These are phyloP conservation scores for Bubalus kerabau DNA, from an alignment of 2,113 vertebrate species.

Conservation along the genomic window DNA sequence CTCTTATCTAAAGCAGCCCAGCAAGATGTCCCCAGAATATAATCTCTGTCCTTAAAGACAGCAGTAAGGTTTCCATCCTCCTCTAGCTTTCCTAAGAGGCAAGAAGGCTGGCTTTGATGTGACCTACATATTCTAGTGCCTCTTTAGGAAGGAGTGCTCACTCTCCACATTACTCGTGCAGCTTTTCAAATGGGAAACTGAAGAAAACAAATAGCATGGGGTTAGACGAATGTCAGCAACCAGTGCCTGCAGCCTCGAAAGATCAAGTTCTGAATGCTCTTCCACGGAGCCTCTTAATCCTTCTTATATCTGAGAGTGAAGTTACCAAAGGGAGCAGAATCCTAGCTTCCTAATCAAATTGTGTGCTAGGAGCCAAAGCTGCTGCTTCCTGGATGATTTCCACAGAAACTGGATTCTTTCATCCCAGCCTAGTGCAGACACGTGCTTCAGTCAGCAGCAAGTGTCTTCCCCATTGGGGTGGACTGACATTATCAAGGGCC, in stretches of 20 bases:
- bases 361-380: neutral
- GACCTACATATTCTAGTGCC: neutral
- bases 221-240: neutral
- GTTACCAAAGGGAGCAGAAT: neutral
- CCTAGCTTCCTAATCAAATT: neutral
- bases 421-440: neutral
- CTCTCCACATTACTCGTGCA: neutral
- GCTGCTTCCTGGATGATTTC: neutral
- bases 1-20: constrained; percentile 50
- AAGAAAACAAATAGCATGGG: neutral
- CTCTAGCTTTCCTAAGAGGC: neutral
- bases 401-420: neutral
- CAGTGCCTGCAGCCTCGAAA: neutral
- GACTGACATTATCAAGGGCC: neutral
- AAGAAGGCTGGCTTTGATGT: constrained; percentile 32
- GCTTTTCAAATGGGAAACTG: neutral
- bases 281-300: neutral
- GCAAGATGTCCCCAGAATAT: constrained; percentile 55
- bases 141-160: neutral
- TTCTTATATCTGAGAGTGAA: neutral
- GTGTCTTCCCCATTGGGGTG: neutral
- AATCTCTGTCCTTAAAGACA: constrained; percentile 69
- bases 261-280: neutral
- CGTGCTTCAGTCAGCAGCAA: neutral
- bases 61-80: neutral